Evolutionary conservation across 2,888 invertebrate species (phyloP).

Genomic region (Yponomeuta plumbellus): DNA sequence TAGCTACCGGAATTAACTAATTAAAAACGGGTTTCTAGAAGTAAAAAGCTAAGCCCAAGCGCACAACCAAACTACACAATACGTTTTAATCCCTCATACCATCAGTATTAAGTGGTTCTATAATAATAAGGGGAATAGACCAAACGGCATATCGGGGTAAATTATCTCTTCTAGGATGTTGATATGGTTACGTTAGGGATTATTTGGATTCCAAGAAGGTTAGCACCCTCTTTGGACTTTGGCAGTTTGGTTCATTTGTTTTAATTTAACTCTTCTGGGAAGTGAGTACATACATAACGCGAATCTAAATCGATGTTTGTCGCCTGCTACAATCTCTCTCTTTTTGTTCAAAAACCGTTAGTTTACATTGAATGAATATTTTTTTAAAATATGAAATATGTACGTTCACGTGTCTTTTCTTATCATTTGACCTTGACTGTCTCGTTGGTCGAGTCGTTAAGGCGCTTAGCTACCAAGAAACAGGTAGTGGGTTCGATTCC

Average conservation of each 20-base stretch:
- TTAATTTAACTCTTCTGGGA: too few relatives aligned
- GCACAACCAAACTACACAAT: background rate
- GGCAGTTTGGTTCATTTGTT: background rate
- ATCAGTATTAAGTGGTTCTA: background rate
- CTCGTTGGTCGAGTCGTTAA: too few relatives aligned
- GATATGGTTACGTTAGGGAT: conserved; percentile 5
- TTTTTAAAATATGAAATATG: too few relatives aligned
- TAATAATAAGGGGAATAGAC: background rate
- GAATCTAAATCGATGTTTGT: too few relatives aligned
- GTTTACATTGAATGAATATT: too few relatives aligned
- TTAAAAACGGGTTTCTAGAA: background rate
- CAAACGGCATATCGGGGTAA: conserved; percentile 4
- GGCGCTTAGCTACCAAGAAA: too few relatives aligned
- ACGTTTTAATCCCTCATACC: background rate
- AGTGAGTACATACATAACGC: too few relatives aligned
- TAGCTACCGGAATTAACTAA: background rate
- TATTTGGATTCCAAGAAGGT: conserved; percentile 6
- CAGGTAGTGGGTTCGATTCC: too few relatives aligned
- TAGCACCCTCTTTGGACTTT: background rate
- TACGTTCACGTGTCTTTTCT: too few relatives aligned
- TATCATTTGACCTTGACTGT: too few relatives aligned
- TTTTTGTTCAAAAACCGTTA: too few relatives aligned
- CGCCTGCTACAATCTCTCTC: too few relatives aligned
- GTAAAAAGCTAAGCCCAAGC: background rate
- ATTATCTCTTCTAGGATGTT: background rate